Base-by-base conservation (phyloP, 1,140 invertebrate genomes). In the Cephus cinctus region DNA sequence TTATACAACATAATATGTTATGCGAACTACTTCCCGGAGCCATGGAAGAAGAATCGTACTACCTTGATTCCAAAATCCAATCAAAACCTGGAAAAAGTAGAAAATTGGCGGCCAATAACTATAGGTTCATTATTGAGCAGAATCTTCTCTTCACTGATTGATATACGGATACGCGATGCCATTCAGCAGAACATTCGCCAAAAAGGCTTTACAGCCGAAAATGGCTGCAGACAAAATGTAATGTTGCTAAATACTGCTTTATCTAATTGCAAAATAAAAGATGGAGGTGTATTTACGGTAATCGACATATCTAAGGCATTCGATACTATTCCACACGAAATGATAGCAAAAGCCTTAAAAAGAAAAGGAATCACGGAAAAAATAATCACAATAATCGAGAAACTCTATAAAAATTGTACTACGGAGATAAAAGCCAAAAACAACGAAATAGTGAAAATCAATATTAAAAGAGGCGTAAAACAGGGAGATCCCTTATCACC, bases 401-500 rank as follows among this genome's bases (percentile, higher is more conserved):
- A 35, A 6, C 8, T 18, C 18, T 56, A 49, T 30, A 11, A 19
- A 16, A 14, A 32, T 0, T n/a, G 15, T 15, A 38, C 20, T 2
- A 58, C 56, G 1, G 34, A 14, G 2, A 43, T 58, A 4, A n/a
- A 15, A 1, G 38, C 22, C 1, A 27, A 21, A 2, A 32, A 21
- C 2, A 41, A 21, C 30, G 25, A n/a, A 9, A 31, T 15, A 2
- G 16, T 5, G 4, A 8, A 5, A 0, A 39, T 52, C n/a, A 15
- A 31, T 6, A 39, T 60, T 2, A 43, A 38, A 3, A 42, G 61
- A 20, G 75, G 71, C 3, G 71, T 75, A 0, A 62, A 66, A 43
- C 75, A 77, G 50, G 75, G 75, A 2, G 71, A 75, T 43, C 65
- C 69, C 4, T 42, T 73, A 0, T 61, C 55, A 3, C 66, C 71